Evolutionary conservation across 1,140 invertebrate genomes (phyloP).

Genomic region (Cylas formicarius): DNA sequence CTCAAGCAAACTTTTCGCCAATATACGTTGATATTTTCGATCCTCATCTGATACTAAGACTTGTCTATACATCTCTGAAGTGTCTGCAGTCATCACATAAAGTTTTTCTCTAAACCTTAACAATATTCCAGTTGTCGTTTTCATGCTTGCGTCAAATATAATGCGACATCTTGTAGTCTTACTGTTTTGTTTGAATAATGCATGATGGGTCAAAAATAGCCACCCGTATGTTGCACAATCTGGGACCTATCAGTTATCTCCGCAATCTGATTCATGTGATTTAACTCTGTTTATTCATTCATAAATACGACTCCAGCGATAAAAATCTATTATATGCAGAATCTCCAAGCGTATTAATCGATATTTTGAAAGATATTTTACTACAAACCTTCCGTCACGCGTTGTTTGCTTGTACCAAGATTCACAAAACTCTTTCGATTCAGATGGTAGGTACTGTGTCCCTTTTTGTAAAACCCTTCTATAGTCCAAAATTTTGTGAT

Average conservation of each 20-base stretch:
- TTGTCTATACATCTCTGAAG: too few relatives aligned
- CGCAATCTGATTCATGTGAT: too few relatives aligned
- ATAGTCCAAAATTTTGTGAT: conserved; percentile 6
- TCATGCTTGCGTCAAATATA: too few relatives aligned
- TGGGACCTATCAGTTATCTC: too few relatives aligned
- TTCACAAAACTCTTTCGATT: conserved; percentile 6
- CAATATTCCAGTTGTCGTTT: conserved; percentile 33
- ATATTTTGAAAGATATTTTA: too few relatives aligned
- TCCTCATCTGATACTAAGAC: too few relatives aligned
- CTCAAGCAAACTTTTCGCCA: conserved; percentile 1
- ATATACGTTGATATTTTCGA: too few relatives aligned
- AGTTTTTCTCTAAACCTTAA: conserved; percentile 33
- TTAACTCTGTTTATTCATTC: conserved; percentile 8
- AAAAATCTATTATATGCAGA: conserved; percentile 5
- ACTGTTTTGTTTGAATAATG: too few relatives aligned
- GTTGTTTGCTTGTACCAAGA: background rate
- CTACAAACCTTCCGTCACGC: conserved; percentile 7
- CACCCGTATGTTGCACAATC: too few relatives aligned
- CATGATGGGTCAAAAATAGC: too few relatives aligned
- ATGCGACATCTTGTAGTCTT: too few relatives aligned
- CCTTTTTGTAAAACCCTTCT: background rate
- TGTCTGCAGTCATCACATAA: conserved; percentile 35
- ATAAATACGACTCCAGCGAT: conserved; percentile 11
- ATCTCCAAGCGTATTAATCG: conserved; percentile 6
- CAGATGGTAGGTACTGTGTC: background rate